A percentile compares a stretch with the other conserved stretches of the same genome.
Conservation (phyloP, 2,113 vertebrate species). For the Percina caprodes region DNA sequence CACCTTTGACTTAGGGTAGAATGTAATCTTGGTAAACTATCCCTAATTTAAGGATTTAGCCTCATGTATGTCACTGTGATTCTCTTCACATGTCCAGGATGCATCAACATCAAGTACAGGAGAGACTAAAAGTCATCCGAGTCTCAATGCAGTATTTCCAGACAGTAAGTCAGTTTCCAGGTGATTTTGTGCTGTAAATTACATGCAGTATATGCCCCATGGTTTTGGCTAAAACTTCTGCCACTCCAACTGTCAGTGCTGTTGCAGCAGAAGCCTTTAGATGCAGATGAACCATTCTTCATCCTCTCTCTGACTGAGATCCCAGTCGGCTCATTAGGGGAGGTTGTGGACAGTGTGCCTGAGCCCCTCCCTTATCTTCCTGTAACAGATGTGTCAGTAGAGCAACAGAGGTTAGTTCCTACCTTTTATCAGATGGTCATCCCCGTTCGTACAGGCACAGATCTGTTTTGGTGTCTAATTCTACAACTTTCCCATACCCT, state of each 20-base stretch:
- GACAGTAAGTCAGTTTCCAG: slow-evolving; percentile 56
- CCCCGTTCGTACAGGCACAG: not conserved
- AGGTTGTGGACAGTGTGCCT: not conserved
- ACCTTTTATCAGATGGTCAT: slow-evolving; percentile 1
- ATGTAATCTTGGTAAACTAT: not conserved
- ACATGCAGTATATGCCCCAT: not conserved
- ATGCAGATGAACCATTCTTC: slow-evolving; percentile 77
- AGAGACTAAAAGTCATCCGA: slow-evolving; percentile 3
- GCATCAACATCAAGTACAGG: slow-evolving; percentile 3
- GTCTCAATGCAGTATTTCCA: slow-evolving; percentile 26
- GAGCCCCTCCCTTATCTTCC: slow-evolving; percentile 36
- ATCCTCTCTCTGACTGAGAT: slow-evolving; percentile 82
- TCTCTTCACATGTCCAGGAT: slow-evolving; percentile 38
- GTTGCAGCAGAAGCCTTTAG: slow-evolving; percentile 47
- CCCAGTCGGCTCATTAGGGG: slow-evolving; percentile 54
- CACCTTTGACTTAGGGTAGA: not conserved
- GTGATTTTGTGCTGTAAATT: not conserved
- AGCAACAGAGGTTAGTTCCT: slow-evolving; percentile 59
- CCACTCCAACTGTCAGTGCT: slow-evolving; percentile 37
- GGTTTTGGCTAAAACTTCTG: not conserved
- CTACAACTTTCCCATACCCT: slow-evolving; percentile 12
- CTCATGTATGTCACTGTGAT: slow-evolving; percentile 17
- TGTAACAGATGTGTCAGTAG: slow-evolving; percentile 20
- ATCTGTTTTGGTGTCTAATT: not conserved
- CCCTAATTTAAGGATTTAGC: not conserved